These are phyloP conservation scores for Dascillus cervinus DNA, from an alignment of 2,888 invertebrate species.

Conservation along the genomic window DNA sequence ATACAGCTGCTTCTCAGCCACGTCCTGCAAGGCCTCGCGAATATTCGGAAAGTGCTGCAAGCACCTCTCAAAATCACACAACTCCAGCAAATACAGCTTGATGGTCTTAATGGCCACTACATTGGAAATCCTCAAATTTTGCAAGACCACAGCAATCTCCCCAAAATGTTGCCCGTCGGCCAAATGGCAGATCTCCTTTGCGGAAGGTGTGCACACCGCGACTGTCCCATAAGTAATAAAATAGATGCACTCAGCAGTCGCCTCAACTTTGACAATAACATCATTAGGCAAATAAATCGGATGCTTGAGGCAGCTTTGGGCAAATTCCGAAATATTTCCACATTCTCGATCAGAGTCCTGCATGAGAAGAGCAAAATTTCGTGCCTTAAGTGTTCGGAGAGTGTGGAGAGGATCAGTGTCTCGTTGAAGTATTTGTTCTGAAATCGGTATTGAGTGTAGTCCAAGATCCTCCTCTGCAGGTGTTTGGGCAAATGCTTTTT, in stretches of 20 bases:
- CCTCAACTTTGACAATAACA: constrained; percentile 39
- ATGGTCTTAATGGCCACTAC: too few species aligned
- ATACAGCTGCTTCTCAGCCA: too few species aligned
- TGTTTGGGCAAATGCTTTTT: constrained; percentile 38
- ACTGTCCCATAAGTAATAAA: constrained; percentile 48
- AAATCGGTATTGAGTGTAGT: constrained; percentile 40
- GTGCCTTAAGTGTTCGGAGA: constrained; percentile 37
- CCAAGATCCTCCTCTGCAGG: constrained; percentile 34
- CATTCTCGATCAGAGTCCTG: constrained; percentile 47
- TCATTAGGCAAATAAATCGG: constrained; percentile 48
- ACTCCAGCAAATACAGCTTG: too few species aligned
- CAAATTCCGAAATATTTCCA: constrained; percentile 46
- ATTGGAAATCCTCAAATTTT: too few species aligned
- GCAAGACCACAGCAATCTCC: too few species aligned
- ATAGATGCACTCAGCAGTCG: constrained; percentile 42
- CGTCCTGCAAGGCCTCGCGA: too few species aligned
- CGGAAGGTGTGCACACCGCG: constrained; percentile 37
- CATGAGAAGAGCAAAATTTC: constrained; percentile 51
- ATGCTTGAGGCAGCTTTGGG: constrained; percentile 43
- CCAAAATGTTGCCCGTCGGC: constrained; percentile 49
- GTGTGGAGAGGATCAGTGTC: constrained; percentile 29
- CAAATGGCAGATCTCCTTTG: constrained; percentile 46
- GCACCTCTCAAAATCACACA: too few species aligned
- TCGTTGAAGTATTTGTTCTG: constrained; percentile 40
- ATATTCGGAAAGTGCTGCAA: too few species aligned